Base-by-base conservation (phyloP, 1,140 invertebrate species). In the Meloidogyne exigua region DNA sequence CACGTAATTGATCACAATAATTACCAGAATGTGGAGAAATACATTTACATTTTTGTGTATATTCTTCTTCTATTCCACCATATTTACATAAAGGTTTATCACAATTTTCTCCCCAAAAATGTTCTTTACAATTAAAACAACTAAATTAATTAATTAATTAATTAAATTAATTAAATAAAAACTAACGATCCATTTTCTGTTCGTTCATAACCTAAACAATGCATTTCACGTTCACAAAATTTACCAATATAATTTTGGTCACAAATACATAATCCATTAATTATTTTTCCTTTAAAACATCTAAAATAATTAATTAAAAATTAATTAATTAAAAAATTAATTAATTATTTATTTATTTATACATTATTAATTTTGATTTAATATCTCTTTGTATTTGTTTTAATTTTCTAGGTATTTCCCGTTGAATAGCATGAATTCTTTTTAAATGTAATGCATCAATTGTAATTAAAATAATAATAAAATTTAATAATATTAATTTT, bases 211-310 rank as follows among this genome's bases (percentile, higher is more conserved):
- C 77, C 77, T 13, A 57, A 62, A 36, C 78, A 79, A 63, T 80
- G 79, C 78, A 79, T 79, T 67, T 76, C 49, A 25, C 78, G 79
- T 66, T 79, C 78, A 39, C 78, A 79, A 62, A 71, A 64, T 49
- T 75, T 49, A 15, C 78, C 78, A 80, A 76, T 49, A 67, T 79
- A 80, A 42, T 79, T 69, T 42, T 63, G 23, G 5, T 80, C 49
- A 36, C 78, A 79, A 28, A 74, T 72, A 65, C 78, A 79, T 26
- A 36, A 11, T 13, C 74, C 77, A 0, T 32, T 23, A 18, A 28
- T 26, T 21, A 68, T 13, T 18, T 23, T 63, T 5, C 78, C 78
- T 36, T 79, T 79, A 25, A 36, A 39, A 64, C 71, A 72, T 25
- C 71, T 72, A 15, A n/a, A n/a, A n/a, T n/a, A n/a, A n/a, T n/a